Evolutionary conservation across 2,888 invertebrate genomes (phyloP).

Genomic region (Noctua comes): DNA sequence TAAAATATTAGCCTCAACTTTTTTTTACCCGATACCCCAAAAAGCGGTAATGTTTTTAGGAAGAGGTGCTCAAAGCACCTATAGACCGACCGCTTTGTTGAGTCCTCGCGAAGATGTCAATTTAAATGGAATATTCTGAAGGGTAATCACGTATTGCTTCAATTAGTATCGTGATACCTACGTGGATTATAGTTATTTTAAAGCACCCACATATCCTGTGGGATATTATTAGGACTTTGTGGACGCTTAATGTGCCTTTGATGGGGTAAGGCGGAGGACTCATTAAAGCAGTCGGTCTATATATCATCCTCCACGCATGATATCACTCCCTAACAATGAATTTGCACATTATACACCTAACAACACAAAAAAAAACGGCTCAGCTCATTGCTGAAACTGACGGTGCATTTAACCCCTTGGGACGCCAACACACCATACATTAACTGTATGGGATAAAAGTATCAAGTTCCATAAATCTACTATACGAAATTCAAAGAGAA

Average conservation of each 20-base stretch:
- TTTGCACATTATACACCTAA: constrained; percentile 38
- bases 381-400: constrained; percentile 55
- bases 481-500: background rate
- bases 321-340: constrained; percentile 37
- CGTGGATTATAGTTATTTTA: no score
- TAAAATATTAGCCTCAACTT: background rate
- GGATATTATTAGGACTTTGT: no score
- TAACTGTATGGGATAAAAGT: constrained; percentile 46
- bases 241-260: no score
- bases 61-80: background rate
- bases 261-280: no score
- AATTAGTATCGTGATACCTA: no score
- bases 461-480: constrained; percentile 32
- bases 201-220: no score
- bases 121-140: no score
- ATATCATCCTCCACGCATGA: constrained; percentile 12
- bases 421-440: constrained; percentile 28
- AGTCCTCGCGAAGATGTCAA: no score
- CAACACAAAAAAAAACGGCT: constrained; percentile 44
- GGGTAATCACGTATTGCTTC: no score
- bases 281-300: no score
- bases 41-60: background rate
- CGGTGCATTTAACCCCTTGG: constrained; percentile 58
- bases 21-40: background rate
- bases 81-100: no score